Base-by-base conservation (phyloP, 2,888 invertebrate species). In the Megalurothrips usitatus region DNA sequence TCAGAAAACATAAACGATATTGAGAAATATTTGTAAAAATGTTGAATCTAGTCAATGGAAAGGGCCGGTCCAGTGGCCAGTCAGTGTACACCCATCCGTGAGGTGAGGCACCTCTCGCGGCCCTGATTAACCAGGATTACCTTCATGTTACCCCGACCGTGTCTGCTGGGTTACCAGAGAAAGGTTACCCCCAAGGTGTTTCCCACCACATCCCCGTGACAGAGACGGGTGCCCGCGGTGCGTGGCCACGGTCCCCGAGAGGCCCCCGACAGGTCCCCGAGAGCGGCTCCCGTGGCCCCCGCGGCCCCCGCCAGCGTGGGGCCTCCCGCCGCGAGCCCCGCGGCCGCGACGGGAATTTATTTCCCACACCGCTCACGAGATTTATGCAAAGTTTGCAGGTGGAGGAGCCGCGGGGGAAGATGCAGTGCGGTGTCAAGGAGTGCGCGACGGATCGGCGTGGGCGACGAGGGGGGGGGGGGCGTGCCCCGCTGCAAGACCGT, bases 311-410 rank as follows among this genome's bases (percentile, higher is more conserved):
- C 52, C 14, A 2, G 6, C 1, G 6, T 9, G 52, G 2, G 52
- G 52, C 52, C 14, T 12, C 52, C 52, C 52, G 19, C n/a, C n/a
- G n/a, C n/a, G n/a, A n/a, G 52, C 52, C 14, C 52, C 14, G 52
- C 19, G 6, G 10, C 52, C 68, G 68, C 3, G 68, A 68, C 68
- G 23, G 23, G 26, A 23, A 68, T 68, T 68, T 68, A 68, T 68
- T 68, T 23, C 68, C 68, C 23, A 68, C 68, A 68, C 68, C 23
- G 23, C 68, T 68, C 68, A 68, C 23, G 68, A 68, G 68, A 68
- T 68, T 68, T 68, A 68, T 68, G 68, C 68, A 68, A 68, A 68
- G 68, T 68, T 68, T 68, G 68, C 68, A 68, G 68, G 68, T 68
- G 68, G 68, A n/a, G 26, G 68, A 23, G 68, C 68, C 52, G 52